Evolutionary conservation across 2,113 vertebrate species (phyloP).

Genomic region (Prunella himalayana): DNA sequence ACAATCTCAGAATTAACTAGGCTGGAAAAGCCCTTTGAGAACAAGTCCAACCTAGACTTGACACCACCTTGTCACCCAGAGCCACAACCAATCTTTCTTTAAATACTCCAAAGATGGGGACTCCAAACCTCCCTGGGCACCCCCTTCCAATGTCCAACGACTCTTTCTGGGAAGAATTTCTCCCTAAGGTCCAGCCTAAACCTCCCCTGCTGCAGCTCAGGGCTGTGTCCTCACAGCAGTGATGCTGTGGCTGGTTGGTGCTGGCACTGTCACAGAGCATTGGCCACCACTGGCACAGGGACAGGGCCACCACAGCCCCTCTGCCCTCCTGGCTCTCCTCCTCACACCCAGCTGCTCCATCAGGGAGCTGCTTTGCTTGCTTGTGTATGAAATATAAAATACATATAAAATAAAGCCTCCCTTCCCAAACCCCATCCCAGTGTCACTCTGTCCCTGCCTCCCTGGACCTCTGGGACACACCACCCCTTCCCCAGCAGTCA

Average conservation of each 20-base stretch:
- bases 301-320: not conserved
- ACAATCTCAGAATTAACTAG: not conserved
- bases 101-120: not conserved
- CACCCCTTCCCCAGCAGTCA: not conserved
- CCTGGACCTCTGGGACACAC: not conserved
- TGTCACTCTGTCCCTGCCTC: not conserved
- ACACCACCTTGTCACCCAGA: not conserved
- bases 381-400: not conserved
- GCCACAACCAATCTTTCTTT: not conserved
- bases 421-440: not conserved
- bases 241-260: not conserved
- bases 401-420: not conserved
- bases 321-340: not conserved
- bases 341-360: not conserved
- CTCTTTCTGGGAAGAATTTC: not conserved
- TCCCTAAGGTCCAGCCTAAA: not conserved
- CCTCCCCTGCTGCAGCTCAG: not conserved
- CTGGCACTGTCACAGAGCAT: not conserved
- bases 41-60: not conserved
- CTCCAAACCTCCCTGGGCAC: not conserved
- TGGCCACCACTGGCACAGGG: not conserved
- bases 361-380: not conserved
- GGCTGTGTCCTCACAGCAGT: not conserved
- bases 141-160: not conserved
- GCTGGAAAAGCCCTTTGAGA: not conserved